Evolutionary conservation across 2,797 vertebrate genomes (phyloP).

Genomic region (Pithecia hirsuta): DNA sequence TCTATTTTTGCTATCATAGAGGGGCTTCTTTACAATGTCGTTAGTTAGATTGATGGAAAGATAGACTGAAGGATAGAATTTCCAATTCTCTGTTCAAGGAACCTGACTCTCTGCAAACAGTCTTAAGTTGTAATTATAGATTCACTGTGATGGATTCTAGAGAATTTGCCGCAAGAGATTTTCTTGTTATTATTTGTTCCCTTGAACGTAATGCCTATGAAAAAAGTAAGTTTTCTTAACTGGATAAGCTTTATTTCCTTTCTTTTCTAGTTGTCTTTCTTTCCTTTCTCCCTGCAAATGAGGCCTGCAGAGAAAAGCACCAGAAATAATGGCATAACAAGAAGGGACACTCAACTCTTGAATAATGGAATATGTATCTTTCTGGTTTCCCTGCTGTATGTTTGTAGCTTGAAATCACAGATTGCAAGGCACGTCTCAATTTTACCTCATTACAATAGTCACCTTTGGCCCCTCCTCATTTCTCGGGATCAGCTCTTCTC

Average conservation of each 20-base stretch:
- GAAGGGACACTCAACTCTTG: background rate
- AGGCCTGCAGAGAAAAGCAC: background rate
- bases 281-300: constrained; percentile 21
- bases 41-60: background rate
- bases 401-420: background rate
- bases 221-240: constrained; percentile 30
- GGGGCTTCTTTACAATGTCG: background rate
- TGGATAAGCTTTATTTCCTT: background rate
- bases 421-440: background rate
- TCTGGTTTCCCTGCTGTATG: background rate
- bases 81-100: background rate
- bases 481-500: background rate
- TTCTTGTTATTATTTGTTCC: background rate
- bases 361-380: background rate
- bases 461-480: background rate
- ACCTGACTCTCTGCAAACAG: background rate
- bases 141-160: constrained; percentile 16
- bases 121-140: background rate
- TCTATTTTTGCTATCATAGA: constrained; percentile 18
- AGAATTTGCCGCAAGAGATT: background rate
- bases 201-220: background rate
- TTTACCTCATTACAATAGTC: background rate
- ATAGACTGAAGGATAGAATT: background rate
- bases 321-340: background rate
- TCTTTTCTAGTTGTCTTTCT: background rate